Conservation (phyloP, 2,888 invertebrate species). For the Alentia gelatinosa region DNA sequence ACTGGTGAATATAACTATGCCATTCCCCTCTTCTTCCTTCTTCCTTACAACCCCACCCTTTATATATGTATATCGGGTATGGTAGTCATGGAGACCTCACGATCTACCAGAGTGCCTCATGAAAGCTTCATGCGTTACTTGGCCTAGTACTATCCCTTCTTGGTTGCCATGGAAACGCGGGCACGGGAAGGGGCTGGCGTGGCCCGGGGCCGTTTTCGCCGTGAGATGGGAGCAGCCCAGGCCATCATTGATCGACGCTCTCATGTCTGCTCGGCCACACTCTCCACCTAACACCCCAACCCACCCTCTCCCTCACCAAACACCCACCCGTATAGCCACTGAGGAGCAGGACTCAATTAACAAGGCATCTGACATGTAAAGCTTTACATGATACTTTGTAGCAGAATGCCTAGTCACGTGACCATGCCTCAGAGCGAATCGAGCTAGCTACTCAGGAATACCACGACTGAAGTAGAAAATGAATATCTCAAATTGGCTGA, state of each 20-base stretch:
- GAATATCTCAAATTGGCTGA: too few species aligned
- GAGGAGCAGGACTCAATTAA: too few species aligned
- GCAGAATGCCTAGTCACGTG: too few species aligned
- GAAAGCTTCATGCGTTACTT: constrained; percentile 18
- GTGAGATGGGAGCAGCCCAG: constrained; percentile 15
- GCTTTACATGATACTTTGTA: too few species aligned
- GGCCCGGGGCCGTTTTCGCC: not conserved
- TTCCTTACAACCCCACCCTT: not conserved
- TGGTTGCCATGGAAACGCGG: constrained; percentile 34
- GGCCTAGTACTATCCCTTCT: constrained; percentile 43
- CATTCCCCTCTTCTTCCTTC: too few species aligned
- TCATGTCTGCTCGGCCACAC: not conserved
- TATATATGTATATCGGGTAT: not conserved
- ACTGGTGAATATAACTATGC: too few species aligned
- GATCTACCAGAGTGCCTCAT: constrained; percentile 1
- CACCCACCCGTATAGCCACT: too few species aligned
- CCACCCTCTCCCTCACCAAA: not conserved
- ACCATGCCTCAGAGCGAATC: too few species aligned
- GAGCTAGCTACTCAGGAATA: too few species aligned
- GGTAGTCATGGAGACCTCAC: constrained; percentile 7
- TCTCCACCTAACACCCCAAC: not conserved
- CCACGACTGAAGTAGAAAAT: too few species aligned
- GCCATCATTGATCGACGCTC: constrained; percentile 23
- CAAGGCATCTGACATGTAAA: too few species aligned
- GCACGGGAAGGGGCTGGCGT: not conserved